Evolutionary conservation across 2,113 vertebrate species (phyloP).

Genomic region (Tricholaema leucomelas): DNA sequence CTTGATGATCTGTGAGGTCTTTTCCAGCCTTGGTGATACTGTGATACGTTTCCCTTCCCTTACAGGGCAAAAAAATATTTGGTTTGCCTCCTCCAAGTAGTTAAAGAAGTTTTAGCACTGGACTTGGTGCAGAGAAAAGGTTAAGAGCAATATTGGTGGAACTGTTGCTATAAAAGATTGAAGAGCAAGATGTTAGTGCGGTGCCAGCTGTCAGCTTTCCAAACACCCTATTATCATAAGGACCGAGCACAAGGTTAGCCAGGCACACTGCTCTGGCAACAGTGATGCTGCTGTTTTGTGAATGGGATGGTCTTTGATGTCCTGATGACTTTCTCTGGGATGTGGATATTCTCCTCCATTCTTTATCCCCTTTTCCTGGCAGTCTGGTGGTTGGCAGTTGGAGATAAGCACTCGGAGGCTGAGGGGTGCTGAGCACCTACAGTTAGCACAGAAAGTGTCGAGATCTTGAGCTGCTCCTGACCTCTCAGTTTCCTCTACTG

Average conservation of each 20-base stretch:
- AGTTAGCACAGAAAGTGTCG: background rate
- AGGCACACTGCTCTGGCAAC: conserved; percentile 24
- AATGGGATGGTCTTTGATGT: conserved; percentile 48
- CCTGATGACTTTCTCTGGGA: conserved; percentile 54
- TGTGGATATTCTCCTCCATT: background rate
- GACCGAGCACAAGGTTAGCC: conserved; percentile 69
- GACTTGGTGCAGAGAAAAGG: background rate
- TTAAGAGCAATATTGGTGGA: conserved; percentile 36
- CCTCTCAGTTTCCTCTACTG: background rate
- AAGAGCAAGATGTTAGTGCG: conserved; percentile 32
- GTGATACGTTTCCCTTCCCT: background rate
- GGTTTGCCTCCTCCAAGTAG: background rate
- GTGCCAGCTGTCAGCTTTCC: conserved; percentile 77
- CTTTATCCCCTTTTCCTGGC: background rate
- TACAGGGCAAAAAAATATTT: background rate
- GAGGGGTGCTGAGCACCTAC: background rate
- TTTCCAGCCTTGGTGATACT: no score
- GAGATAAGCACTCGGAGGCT: background rate
- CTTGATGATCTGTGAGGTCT: no score
- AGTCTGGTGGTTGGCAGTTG: background rate
- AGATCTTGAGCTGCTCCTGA: background rate
- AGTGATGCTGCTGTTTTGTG: conserved; percentile 22
- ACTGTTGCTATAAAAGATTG: conserved; percentile 56
- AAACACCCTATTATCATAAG: conserved; percentile 57
- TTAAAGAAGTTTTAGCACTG: background rate